Base-by-base conservation (phyloP, 2,797 vertebrate genomes). In the Coreius guichenoti region DNA sequence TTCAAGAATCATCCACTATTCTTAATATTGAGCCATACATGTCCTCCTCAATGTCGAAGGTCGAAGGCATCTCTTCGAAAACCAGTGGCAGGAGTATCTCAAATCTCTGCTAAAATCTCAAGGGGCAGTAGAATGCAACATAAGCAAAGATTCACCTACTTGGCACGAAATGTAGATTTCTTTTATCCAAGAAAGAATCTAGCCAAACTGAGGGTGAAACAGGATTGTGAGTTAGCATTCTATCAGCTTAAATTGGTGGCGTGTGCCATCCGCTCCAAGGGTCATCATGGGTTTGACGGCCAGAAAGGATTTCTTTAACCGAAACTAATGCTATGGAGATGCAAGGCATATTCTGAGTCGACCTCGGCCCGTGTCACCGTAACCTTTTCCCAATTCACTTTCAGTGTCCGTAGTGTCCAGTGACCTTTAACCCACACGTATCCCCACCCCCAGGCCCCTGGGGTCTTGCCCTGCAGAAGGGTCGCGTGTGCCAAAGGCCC, bases 401-500 rank as follows among this genome's bases (percentile, higher is more conserved):
- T 75, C 51, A 54, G 70, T 80, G 82, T 61, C 79, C 79, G 6
- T 23, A 13, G 73, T 84, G 87, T 90, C 89, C 87, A 79, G 79
- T 65, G 47, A 90, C 87, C 89, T 90, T 78, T 88, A 81, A 82
- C 81, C 70, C 39, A 39, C 54, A 80, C 58, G 16, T 80, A 45
- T 73, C 80, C 45, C 68, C 13, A 83, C 86, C 86, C 81, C 68
- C 86, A 78, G 74, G 54, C 33, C 79, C 17, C 63, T 11, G 63
- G 78, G 86, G 79, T 56, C 58, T 74, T 86, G 83, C 73, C 84
- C 83, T 47, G 26, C 3, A 54, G 84, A 80, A 84, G 45, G 72
- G 79, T 82, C 69, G 84, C 86, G 87, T 90, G 89, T 90, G 89
- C 86, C 87, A 69, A 43, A 76, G 68, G 79, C 84, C 87, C 81